Percentiles rank a stretch among this genome's conserved stretches.
phyloP scores from a whole-genome alignment of 2,888 invertebrate species.

The Bruchidius siliquastri region DNA sequence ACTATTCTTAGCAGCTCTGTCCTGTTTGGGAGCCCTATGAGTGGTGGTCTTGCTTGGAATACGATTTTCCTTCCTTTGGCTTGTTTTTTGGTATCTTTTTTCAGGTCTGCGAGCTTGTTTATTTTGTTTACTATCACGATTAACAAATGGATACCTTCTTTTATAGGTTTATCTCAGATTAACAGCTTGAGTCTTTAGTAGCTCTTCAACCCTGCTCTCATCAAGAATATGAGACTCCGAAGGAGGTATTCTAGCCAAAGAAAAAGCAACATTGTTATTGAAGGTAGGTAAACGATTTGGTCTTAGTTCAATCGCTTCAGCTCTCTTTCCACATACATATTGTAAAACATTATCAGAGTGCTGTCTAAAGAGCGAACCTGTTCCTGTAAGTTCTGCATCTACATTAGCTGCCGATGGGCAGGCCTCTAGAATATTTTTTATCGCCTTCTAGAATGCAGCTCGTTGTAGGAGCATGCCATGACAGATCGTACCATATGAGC shows the following conservation, averaged over 20 bases:
- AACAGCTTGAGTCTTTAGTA: background rate
- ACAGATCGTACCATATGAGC: conserved; percentile 5
- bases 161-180: background rate
- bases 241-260: background rate
- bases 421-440: background rate
- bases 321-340: background rate
- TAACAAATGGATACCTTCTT: background rate
- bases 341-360: background rate
- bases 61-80: too few species aligned
- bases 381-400: background rate
- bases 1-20: too few species aligned
- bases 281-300: background rate
- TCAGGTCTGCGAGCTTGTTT: background rate
- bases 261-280: background rate
- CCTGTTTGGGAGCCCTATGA: too few species aligned
- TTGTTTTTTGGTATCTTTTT: too few species aligned
- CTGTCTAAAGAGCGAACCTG: background rate
- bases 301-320: background rate
- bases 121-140: background rate
- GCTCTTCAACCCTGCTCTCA: background rate
- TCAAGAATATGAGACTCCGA: background rate
- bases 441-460: background rate
- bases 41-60: too few species aligned
- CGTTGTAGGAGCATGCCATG: conserved; percentile 7
- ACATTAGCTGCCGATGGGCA: background rate